A percentile compares a stretch with the other conserved stretches of the same genome.
Conservation (phyloP, 2,797 vertebrate genomes). For the Heterohyrax brucei region DNA sequence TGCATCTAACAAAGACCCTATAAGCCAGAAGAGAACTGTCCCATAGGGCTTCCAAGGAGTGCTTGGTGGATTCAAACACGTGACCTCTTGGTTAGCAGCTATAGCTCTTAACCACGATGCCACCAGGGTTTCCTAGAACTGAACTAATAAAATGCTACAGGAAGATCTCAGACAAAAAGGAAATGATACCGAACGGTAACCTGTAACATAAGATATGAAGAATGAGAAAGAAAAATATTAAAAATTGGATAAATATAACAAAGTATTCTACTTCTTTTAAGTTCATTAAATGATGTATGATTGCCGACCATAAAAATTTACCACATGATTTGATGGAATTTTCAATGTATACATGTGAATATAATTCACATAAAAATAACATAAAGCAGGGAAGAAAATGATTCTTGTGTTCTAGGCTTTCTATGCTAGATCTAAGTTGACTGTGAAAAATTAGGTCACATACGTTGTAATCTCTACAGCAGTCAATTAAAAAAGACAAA, state of each 20-base stretch:
- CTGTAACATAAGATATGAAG: not conserved
- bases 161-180: no score
- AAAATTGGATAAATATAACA: conserved; percentile 19
- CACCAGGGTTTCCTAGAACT: no score
- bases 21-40: no score
- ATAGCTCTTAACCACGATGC: no score
- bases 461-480: not conserved
- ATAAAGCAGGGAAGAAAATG: not conserved
- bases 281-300: not conserved
- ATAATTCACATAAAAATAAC: conserved; percentile 8
- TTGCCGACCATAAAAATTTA: not conserved
- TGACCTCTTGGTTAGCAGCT: no score
- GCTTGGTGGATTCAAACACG: no score
- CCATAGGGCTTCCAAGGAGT: no score
- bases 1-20: no score
- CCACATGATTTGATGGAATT: not conserved
- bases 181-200: no score
- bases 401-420: not conserved
- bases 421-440: conserved; percentile 19
- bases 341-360: not conserved
- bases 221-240: not conserved
- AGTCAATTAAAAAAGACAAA: conserved; percentile 15
- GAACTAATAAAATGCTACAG: no score
- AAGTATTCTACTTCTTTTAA: conserved; percentile 4
- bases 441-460: not conserved